Conservation (phyloP, 64 coral and sea anemone genomes). For the Montipora efflorescens region DNA sequence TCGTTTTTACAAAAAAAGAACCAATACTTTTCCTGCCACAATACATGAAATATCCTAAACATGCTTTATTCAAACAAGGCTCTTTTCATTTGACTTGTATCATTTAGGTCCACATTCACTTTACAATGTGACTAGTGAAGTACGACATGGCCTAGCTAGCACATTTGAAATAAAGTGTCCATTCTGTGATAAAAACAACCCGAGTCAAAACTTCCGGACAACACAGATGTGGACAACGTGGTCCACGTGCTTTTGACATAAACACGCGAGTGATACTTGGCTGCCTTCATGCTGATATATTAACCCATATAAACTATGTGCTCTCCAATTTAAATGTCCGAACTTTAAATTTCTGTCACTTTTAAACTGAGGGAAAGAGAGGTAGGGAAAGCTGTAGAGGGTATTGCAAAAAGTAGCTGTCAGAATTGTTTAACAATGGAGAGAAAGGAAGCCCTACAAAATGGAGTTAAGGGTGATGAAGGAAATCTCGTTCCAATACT, state of each 20-base stretch:
- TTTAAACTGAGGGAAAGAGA: constrained; percentile 72
- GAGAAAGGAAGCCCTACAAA: too few relatives aligned
- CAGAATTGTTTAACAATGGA: too few relatives aligned
- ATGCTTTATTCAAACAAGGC: background rate
- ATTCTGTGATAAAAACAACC: constrained; percentile 29
- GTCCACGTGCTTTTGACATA: constrained; percentile 38
- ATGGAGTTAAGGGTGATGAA: too few relatives aligned
- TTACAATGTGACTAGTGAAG: background rate
- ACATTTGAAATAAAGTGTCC: constrained; percentile 36
- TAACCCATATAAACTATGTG: constrained; percentile 53
- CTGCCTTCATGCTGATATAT: constrained; percentile 64
- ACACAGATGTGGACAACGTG: constrained; percentile 15
- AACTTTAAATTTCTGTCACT: background rate
- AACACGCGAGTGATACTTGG: constrained; percentile 57
- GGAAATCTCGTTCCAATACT: too few relatives aligned
- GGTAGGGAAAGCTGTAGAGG: background rate
- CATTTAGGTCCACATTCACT: background rate
- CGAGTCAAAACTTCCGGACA: constrained; percentile 30
- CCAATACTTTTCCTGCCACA: background rate
- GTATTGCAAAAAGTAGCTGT: too few relatives aligned
- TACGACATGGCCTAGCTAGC: constrained; percentile 9
- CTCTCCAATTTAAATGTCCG: constrained; percentile 61
- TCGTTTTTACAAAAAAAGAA: background rate
- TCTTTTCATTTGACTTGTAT: background rate
- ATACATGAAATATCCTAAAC: background rate